Conservation (phyloP, 1,140 invertebrate genomes). For the Papilio helenus region DNA sequence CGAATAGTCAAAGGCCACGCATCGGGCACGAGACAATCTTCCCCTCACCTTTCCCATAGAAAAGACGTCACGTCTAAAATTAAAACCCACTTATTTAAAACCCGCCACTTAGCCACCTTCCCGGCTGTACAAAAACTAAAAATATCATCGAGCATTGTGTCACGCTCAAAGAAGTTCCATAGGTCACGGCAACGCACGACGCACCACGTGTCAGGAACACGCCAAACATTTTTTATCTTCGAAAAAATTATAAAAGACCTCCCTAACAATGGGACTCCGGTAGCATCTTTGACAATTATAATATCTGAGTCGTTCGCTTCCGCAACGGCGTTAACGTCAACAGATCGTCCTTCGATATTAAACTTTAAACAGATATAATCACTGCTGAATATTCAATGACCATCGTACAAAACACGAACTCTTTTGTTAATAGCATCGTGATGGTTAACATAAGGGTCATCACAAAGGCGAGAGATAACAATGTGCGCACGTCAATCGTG, state of each 20-base stretch:
- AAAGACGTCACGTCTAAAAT: slow-evolving; percentile 79
- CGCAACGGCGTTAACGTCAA: slow-evolving; percentile 59
- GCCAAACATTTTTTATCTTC: slow-evolving; percentile 83
- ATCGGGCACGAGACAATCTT: slow-evolving; percentile 76
- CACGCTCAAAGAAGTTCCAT: slow-evolving; percentile 80
- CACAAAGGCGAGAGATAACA: slow-evolving; percentile 81
- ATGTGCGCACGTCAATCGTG: slow-evolving; percentile 81
- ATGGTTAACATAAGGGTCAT: slow-evolving; percentile 81
- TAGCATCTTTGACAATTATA: slow-evolving; percentile 83
- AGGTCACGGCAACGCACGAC: slow-evolving; percentile 78
- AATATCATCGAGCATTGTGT: slow-evolving; percentile 80
- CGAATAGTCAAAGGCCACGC: slow-evolving; percentile 67
- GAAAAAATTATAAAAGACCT: slow-evolving; percentile 80
- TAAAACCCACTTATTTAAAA: slow-evolving; percentile 81
- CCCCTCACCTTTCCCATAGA: slow-evolving; percentile 72
- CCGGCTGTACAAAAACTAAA: slow-evolving; percentile 80
- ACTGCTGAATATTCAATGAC: slow-evolving; percentile 58
- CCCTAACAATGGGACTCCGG: slow-evolving; percentile 77
- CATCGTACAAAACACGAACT: slow-evolving; percentile 50
- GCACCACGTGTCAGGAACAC: slow-evolving; percentile 80
- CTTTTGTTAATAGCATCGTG: slow-evolving; percentile 55
- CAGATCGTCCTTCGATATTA: slow-evolving; percentile 51
- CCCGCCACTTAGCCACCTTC: slow-evolving; percentile 81
- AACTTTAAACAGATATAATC: slow-evolving; percentile 60
- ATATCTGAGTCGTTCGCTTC: slow-evolving; percentile 63